Evolutionary conservation across 2,797 vertebrate species (phyloP).

Genomic region (Sebastes elongatus): DNA sequence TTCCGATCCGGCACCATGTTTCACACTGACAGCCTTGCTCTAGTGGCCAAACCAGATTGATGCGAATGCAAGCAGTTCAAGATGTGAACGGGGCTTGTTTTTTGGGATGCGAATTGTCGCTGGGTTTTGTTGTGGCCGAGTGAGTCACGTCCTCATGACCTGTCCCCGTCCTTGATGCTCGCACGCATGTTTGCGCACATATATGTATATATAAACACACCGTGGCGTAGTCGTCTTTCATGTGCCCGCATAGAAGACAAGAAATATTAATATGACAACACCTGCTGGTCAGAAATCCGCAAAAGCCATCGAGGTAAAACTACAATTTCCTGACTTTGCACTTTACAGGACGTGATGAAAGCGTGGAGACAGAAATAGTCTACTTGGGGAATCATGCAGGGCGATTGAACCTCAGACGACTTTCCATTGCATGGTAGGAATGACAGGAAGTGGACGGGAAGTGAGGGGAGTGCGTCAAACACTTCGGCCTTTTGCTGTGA

Average conservation of each 20-base stretch:
- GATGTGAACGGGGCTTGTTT: slow-evolving; percentile 35
- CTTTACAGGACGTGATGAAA: slow-evolving; percentile 57
- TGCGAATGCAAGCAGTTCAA: slow-evolving; percentile 39
- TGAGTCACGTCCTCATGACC: slow-evolving; percentile 61
- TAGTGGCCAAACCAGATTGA: slow-evolving; percentile 30
- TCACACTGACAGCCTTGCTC: slow-evolving; percentile 24
- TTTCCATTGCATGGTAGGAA: slow-evolving; percentile 40
- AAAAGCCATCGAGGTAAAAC: slow-evolving; percentile 11
- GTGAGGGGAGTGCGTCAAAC: slow-evolving; percentile 26
- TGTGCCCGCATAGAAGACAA: slow-evolving; percentile 28
- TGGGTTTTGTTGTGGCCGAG: slow-evolving; percentile 33
- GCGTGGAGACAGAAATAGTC: slow-evolving; percentile 52
- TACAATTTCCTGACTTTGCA: slow-evolving; percentile 57
- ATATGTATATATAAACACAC: slow-evolving; percentile 27
- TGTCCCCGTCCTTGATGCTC: slow-evolving; percentile 26
- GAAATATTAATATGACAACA: background rate
- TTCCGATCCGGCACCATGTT: slow-evolving; percentile 38
- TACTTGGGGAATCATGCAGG: slow-evolving; percentile 24
- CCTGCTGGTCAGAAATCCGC: background rate
- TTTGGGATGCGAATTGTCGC: slow-evolving; percentile 17
- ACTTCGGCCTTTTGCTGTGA: slow-evolving; percentile 32
- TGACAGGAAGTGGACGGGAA: slow-evolving; percentile 52
- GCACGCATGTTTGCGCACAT: slow-evolving; percentile 44
- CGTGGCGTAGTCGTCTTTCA: slow-evolving; percentile 12
- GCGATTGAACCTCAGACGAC: slow-evolving; percentile 26